Base-by-base conservation (phyloP, 2,797 vertebrate species). In the Dendrocincla fuliginosa region DNA sequence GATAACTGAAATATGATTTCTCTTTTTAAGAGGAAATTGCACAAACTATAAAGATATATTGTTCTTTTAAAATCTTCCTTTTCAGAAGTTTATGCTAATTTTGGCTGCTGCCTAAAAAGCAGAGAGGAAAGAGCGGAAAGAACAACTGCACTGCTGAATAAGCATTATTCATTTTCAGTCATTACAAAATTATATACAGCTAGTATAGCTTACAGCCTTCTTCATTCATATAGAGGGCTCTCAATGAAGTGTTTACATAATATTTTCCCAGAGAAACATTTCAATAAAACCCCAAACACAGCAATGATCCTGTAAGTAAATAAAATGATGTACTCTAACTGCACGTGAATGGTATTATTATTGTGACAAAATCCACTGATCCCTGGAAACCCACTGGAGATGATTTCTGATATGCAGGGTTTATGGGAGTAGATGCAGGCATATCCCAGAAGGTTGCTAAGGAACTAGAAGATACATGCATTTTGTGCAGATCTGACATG, bases 401-500 rank as follows among this genome's bases (percentile, higher is more conserved):
- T n/a, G 1, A 75, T 90, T 91, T 89, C 70, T 0, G 2, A 87
- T 81, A 91, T 27, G 63, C 42, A 79, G 47, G 19, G 55, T 83
- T 95, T 92, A 76, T 61, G 56, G 65, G 42, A 91, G 47, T 81
- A 91, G 60, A 77, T 52, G 74, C 33, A 91, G 32, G 42, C 71
- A 84, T 77, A 74, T 61, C 74, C 57, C 61, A 89, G 87, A 95
- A 95, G 77, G 85, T 80, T 96, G 87, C 84, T 93, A 96, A 96
- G 95, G 56, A 94, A 94, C 84, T 76, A 86, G 75, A 41, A 87
- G 73, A 82, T 87, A 70, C 64, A 80, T 68, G 87, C 74, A 53
- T 96, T 92, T 94, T 91, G 71, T 59, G 28, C 64, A 93, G 80
- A 93, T 61, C 69, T 87, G 91, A 89, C 52, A 76, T 10, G 27